Evolutionary conservation across 2,113 vertebrate genomes (phyloP).

Genomic region (Pao palembangensis): DNA sequence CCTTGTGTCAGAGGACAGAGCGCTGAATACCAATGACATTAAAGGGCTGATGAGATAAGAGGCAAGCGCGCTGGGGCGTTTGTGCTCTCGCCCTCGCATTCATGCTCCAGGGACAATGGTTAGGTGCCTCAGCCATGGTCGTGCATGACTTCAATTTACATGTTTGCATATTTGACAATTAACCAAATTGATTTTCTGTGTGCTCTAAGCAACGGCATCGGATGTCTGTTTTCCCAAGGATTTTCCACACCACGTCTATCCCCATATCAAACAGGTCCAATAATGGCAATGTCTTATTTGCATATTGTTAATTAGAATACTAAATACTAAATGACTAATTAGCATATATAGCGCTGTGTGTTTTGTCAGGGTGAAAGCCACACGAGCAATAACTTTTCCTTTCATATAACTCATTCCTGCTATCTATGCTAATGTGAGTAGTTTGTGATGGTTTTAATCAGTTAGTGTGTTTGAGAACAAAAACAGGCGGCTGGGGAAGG

Average conservation of each 20-base stretch:
- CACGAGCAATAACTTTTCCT: conserved; percentile 62
- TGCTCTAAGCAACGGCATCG: conserved; percentile 25
- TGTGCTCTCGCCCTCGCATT: conserved; percentile 6
- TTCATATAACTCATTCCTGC: conserved; percentile 63
- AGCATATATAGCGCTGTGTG: conserved; percentile 68
- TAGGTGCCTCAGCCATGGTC: conserved; percentile 34
- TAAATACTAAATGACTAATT: conserved; percentile 67
- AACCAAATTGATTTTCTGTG: conserved; percentile 74
- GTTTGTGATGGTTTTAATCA: conserved; percentile 56
- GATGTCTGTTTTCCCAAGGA: conserved; percentile 48
- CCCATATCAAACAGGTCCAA: conserved; percentile 69
- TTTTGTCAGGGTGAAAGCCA: conserved; percentile 62
- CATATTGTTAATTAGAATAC: conserved; percentile 77
- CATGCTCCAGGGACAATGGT: conserved; percentile 54
- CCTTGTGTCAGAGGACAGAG: conserved; percentile 67
- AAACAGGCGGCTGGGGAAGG: not conserved
- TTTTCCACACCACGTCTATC: conserved; percentile 53
- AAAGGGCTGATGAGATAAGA: conserved; percentile 69
- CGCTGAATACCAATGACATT: conserved; percentile 63
- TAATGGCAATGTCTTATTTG: conserved; percentile 70
- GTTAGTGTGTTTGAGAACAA: conserved; percentile 11
- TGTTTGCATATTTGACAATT: conserved; percentile 79
- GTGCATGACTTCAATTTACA: conserved; percentile 61
- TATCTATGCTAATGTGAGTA: conserved; percentile 57
- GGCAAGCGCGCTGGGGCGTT: conserved; percentile 13